These are phyloP conservation scores for Ashinkailepas kermadecensis DNA, from an alignment of 2,888 invertebrate genomes.

Conservation along the genomic window DNA sequence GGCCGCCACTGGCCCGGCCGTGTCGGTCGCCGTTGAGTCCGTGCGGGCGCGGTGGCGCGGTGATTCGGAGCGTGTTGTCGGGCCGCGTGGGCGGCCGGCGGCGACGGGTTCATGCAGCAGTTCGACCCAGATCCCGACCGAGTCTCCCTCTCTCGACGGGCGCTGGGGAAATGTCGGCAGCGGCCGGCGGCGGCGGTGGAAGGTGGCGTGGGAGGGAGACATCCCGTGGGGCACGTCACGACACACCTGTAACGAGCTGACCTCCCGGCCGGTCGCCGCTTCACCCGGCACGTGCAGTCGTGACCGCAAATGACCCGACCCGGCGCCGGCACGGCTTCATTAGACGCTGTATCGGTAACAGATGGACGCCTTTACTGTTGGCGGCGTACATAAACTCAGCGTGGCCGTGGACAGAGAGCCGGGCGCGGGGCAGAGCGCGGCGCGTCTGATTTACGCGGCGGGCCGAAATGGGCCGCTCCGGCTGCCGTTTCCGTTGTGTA, in stretches of 20 bases:
- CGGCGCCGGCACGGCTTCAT: background rate
- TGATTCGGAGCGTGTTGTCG: too few relatives aligned
- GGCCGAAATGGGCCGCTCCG: constrained; percentile 60
- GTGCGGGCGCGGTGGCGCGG: too few relatives aligned
- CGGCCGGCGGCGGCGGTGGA: background rate
- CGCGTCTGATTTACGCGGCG: constrained; percentile 48
- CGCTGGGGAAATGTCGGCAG: background rate
- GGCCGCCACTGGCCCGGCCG: background rate
- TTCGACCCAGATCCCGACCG: background rate
- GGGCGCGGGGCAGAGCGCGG: constrained; percentile 46
- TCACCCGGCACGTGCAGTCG: constrained; percentile 17
- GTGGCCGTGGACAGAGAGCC: constrained; percentile 44
- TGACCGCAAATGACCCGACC: background rate
- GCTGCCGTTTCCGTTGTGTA: constrained; percentile 58
- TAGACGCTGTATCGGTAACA: background rate
- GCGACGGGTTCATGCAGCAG: background rate
- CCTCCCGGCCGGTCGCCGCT: background rate
- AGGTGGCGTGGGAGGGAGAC: background rate
- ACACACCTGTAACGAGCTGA: background rate
- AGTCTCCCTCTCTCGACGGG: background rate
- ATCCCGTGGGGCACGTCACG: background rate
- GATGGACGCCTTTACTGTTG: constrained; percentile 56
- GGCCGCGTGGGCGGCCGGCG: background rate
- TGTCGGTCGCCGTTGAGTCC: too few relatives aligned
- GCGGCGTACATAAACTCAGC: constrained; percentile 45